Base-by-base conservation (phyloP, 1,140 invertebrate genomes). In the Rhagoletis pomonella region DNA sequence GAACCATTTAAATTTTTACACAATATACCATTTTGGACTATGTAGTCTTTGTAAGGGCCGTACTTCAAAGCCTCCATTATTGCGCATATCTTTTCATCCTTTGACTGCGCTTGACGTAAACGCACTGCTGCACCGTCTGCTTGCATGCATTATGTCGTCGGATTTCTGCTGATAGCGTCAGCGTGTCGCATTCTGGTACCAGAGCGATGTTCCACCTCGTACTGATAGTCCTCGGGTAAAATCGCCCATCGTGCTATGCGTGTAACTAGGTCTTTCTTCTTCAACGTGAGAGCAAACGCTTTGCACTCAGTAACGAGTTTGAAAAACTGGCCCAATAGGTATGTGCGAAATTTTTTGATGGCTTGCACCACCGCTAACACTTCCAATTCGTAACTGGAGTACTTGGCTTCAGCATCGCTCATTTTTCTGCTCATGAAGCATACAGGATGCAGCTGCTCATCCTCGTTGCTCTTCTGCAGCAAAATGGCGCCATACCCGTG, bases 361-460 rank as follows among this genome's bases (percentile, higher is more conserved):
- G 87, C 88, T 62, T 88, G 94, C 92, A 94, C 93, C 12, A 73
- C 55, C 2, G 86, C 55, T 39, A 87, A 39, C 4, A 87, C 50
- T 58, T 87, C 65, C 10, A 87, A 29, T 58, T 87, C 86, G 10
- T 87, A 87, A 50, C 86, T 90, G 95, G 89, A 89, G 73, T 92
- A 94, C 67, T 92, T 92, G 42, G 62, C 88, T 88, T 93, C 92
- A 1, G 89, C 69, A 50, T 67, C 62, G 17, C 19, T 62, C 0
- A 59, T 62, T 7, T 39, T 62, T 42, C 55, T 42, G 17, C 58
- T 86, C 55, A 62, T 39, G 86, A 89, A 89, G 88, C 91, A 90
- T 87, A 92, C 86, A 88, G 92, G 91, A 94, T 93, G 95, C 90
- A 94, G 92, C 85, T 90, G 88, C 88, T 92, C 90, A 65, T 91